Evolutionary conservation across 2,113 vertebrate species (phyloP), one percentile per base, ranked within the genome.

Genomic region (Gasterosteus aculeatus): DNA sequence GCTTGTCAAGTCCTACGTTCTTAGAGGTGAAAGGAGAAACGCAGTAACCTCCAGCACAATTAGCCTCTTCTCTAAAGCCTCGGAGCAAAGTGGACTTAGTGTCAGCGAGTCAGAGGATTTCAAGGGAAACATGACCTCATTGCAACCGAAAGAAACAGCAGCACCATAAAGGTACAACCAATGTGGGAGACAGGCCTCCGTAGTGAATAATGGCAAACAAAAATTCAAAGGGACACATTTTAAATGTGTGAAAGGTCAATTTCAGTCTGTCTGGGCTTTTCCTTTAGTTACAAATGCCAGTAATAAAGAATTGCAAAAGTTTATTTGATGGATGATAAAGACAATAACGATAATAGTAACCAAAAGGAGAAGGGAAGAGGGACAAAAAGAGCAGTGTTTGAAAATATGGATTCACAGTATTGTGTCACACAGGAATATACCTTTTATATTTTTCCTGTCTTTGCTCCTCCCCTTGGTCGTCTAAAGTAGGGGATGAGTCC

Each of bases 401-500:
- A 72, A 49, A 60, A 68, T 29, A 53, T 56, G 19, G 15, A 56
- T 58, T 4, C 41, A 39, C 10, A 51, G 41, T 38, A 74, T 10
- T 26, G 10, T 53, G 9, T 54, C 33, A 35, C 33, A 22, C 12
- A 64, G 22, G 56, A 56, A 26, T 60, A 19, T 29, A 18, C 49
- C 10, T 56, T 26, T 26, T 6, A 2, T 7, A 57, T 57, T 56
- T 42, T 44, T 60, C 15, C 49, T 51, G 49, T 51, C 49, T 53
- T 53, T 53, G n/a, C n/a, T 22, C 51, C 59, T 33, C 66, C 18
- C 19, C 57, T 46, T 15, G 68, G 49, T 53, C 4, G 42, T 78
- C 72, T 78, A 65, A 58, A 64, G 69, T 54, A 58, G 49, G 0
- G 57, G 77, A 71, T 41, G 67, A 74, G 78, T 60, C 39, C 68